Base-by-base conservation (phyloP, 2,888 invertebrate genomes). In the Pristionchus entomophagus region DNA sequence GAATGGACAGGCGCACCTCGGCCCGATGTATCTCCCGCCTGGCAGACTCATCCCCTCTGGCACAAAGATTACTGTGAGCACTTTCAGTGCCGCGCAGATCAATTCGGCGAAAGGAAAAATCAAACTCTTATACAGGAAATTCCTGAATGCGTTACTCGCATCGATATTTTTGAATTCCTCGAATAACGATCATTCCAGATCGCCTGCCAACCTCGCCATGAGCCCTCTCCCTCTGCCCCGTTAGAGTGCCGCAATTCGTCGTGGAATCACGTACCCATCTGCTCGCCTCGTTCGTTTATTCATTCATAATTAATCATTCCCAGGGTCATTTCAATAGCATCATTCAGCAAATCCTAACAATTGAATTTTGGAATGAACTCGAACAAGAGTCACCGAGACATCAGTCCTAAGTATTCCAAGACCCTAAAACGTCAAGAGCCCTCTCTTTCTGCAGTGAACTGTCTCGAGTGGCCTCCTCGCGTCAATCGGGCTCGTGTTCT, bases 401-500 rank as follows among this genome's bases (percentile, higher is more conserved):
- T n/a, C n/a, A n/a, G n/a, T n/a, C n/a, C n/a, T n/a, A n/a, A n/a
- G n/a, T n/a, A n/a, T n/a, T n/a, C n/a, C n/a, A n/a, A n/a, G n/a
- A n/a, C n/a, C n/a, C n/a, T n/a, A n/a, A n/a, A n/a, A n/a, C n/a
- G n/a, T n/a, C n/a, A n/a, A n/a, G n/a, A n/a, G n/a, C n/a, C n/a
- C n/a, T n/a, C n/a, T 22, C 38, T 5, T 35, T 38, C 17, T 56
- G 12, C 83, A 95, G 95, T 94, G 86, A 95, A 96, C 45, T 97
- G 97, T 94, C 96, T 96, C 92, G 94, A 94, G 91, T 96, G 97
- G 95, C 97, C 97, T 0, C 96, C 95, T 87, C 95, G 96, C 5
- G 97, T 99, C 0, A 96, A 96, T 85, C 96, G 97, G 92, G 98
- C 99, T 0, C 97, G 98, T 96, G 97, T 98, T 6, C 96, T 99